Percentiles rank a stretch among this genome's conserved stretches.
phyloP scores from a whole-genome alignment of 2,888 invertebrate species.

The Xestoiulus laeticollis region DNA sequence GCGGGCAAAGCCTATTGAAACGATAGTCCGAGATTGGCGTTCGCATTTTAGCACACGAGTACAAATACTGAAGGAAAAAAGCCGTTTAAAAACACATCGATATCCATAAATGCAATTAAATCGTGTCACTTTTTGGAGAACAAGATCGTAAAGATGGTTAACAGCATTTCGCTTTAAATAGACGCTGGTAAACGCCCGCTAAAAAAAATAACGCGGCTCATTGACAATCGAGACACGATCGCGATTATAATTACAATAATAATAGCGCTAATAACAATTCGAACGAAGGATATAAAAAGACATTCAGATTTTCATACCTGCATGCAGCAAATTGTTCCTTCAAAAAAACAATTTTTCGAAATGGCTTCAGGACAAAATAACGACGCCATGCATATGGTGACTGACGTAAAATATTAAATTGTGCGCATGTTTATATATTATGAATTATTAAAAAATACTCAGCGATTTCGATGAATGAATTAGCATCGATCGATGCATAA shows the following conservation, averaged over 20 bases:
- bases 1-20: too few species aligned
- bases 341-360: too few species aligned
- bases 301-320: neutral
- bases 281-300: neutral
- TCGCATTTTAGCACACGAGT: neutral
- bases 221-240: neutral
- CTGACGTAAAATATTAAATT: too few species aligned
- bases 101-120: constrained; percentile 19
- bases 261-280: neutral
- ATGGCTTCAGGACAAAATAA: too few species aligned
- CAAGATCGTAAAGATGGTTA: constrained; percentile 7
- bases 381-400: too few species aligned
- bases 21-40: too few species aligned
- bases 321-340: neutral
- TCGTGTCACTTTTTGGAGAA: neutral
- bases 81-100: constrained; percentile 18
- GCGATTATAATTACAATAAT: neutral
- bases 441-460: neutral
- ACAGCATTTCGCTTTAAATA: neutral
- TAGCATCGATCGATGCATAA: too few species aligned
- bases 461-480: too few species aligned
- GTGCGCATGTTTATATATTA: too few species aligned
- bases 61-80: neutral
- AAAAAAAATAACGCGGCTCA: neutral
- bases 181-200: neutral